Conservation (phyloP, 30 jellyfish, hydroid and myxozoan genomes). For the Turritopsis rubra region DNA sequence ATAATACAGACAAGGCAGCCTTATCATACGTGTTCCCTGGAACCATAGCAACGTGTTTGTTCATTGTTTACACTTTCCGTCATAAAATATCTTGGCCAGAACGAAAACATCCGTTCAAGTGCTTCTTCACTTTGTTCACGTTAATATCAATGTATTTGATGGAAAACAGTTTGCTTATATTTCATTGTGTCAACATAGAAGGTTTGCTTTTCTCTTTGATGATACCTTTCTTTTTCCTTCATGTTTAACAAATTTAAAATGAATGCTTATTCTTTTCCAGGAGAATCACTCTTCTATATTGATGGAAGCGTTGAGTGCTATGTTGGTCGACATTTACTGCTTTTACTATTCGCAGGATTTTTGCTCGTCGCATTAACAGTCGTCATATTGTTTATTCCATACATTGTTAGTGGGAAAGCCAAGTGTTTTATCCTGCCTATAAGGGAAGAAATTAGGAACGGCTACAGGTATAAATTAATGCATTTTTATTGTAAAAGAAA, state of each 20-base stretch:
- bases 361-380: conserved; percentile 19
- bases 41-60: not conserved
- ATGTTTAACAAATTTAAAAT: too few relatives aligned
- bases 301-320: conserved; percentile 57
- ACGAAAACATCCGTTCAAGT: not conserved
- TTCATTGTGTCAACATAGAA: conserved; percentile 2
- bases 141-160: not conserved
- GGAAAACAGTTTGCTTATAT: not conserved
- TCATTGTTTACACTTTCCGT: not conserved
- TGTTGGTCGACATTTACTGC: conserved; percentile 35
- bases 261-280: conserved; percentile 18
- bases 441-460: conserved; percentile 35
- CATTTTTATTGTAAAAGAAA: not conserved
- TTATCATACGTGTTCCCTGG: not conserved
- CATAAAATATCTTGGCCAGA: not conserved
- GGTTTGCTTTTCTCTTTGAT: not conserved
- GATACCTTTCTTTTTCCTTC: not conserved
- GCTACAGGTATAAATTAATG: conserved; percentile 28
- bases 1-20: not conserved
- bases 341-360: conserved; percentile 23
- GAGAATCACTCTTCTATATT: conserved; percentile 31
- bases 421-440: conserved; percentile 13
- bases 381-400: conserved; percentile 29
- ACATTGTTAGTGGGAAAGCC: conserved; percentile 11
- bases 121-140: conserved; percentile 1